Conservation (phyloP, 2,888 invertebrate species). For the Dynastes tityus region DNA sequence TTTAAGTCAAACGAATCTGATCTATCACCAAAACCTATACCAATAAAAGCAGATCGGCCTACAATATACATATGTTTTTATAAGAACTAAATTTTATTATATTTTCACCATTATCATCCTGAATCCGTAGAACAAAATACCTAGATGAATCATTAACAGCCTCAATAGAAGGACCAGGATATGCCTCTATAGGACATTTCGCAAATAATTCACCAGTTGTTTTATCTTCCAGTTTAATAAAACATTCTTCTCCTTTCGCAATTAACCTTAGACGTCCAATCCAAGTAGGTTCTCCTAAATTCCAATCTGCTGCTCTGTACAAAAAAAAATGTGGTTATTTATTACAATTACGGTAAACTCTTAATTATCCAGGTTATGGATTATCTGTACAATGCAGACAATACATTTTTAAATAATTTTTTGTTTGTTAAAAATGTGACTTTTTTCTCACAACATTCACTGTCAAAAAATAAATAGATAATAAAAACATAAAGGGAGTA, state of each 20-base stretch:
- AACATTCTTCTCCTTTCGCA: conserved; percentile 88
- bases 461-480: too few relatives aligned
- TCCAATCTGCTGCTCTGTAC: conserved; percentile 98
- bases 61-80: conserved; percentile 55
- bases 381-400: too few relatives aligned
- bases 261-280: conserved; percentile 96
- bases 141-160: conserved; percentile 97
- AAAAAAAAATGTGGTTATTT: conserved; percentile 58
- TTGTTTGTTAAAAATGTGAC: too few relatives aligned
- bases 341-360: not conserved
- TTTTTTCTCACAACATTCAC: too few relatives aligned
- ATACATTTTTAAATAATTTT: too few relatives aligned
- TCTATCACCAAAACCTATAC: conserved; percentile 97
- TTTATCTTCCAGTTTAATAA: conserved; percentile 97
- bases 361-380: not conserved
- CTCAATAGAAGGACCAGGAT: conserved; percentile 96
- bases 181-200: conserved; percentile 95
- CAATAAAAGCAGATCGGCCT: conserved; percentile 94
- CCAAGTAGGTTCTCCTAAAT: conserved; percentile 98
- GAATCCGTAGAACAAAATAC: conserved; percentile 96
- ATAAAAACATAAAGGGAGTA: too few relatives aligned
- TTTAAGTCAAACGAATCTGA: conserved; percentile 99
- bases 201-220: conserved; percentile 94
- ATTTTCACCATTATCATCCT: conserved; percentile 89
- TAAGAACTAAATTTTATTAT: not conserved